Conservation (phyloP, 2,113 vertebrate species). For the Cyanoliseus patagonus region DNA sequence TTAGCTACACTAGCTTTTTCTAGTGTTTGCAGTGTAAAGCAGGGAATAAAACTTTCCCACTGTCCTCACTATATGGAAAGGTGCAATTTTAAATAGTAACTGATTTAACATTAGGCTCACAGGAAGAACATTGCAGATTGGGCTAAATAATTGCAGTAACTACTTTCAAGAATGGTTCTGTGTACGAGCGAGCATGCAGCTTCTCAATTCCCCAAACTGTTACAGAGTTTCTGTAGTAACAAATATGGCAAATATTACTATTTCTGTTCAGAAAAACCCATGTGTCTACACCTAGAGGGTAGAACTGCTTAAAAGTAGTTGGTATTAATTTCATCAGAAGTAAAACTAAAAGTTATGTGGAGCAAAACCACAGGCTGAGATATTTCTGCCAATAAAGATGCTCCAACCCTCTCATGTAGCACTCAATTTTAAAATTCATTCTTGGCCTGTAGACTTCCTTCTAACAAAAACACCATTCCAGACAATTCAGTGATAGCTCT, state of each 20-base stretch:
- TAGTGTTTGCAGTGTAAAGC: neutral
- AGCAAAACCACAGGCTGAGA: neutral
- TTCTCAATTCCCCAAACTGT: neutral
- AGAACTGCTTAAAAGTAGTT: neutral
- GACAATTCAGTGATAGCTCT: neutral
- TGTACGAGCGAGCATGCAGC: neutral
- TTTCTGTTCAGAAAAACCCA: neutral
- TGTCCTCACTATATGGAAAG: neutral
- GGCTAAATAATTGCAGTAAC: neutral
- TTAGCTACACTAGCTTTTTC: neutral
- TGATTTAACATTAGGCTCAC: neutral
- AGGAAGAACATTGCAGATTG: neutral
- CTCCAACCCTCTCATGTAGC: neutral
- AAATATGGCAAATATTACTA: too few relatives aligned
- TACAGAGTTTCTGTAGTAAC: neutral
- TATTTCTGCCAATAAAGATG: neutral
- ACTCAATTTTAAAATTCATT: neutral
- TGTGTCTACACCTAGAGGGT: neutral
- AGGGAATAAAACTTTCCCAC: neutral
- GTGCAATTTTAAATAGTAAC: neutral
- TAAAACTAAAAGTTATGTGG: neutral
- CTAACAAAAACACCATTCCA: neutral
- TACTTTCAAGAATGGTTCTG: neutral
- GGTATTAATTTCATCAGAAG: neutral
- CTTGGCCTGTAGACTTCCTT: neutral